Base-by-base conservation (phyloP, 2,797 vertebrate species). In the Acanthurus lineatus region DNA sequence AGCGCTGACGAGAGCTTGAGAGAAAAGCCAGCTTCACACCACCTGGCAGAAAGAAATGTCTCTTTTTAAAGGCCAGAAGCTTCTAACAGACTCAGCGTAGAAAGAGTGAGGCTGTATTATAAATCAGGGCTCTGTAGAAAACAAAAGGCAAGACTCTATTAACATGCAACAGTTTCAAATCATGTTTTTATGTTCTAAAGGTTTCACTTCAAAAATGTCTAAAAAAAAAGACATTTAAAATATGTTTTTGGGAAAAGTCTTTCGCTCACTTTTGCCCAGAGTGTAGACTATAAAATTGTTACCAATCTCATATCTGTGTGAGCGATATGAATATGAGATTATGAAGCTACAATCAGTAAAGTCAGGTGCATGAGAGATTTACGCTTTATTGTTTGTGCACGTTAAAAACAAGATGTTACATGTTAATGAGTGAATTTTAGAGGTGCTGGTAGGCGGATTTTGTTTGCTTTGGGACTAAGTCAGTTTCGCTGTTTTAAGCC, bases 1-100 rank as follows among this genome's bases (percentile, higher is more conserved):
- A 83, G 84, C 38, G 20, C 60, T 84, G 84, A 86, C 65, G 32
- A 72, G 81, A 69, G 88, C 90, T 85, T 93, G 91, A 91, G 92
- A 94, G 86, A 71, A 9, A 48, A 72, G 28, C 40, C 77, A 22
- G 76, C 84, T 84, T 86, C 78, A 64, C 84, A 88, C 69, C 91
- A 92, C 82, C 92, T 93, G 90, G 82, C 73, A 65, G 63, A 69
- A 47, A 52, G 60, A 56, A 35, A 63, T 64, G 40, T 22, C 51
- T 59, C 17, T 42, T 66, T 73, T 62, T 32, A 52, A 76, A 69
- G 38, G 32, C 25, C 53, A 19, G 51, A 73, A 62, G 68, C 79
- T 61, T 75, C 68, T 72, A 49, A 22, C 73, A 8, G 72, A 76
- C 69, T 74, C 60, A 38, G 9, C 22, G 56, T n/a, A 59, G 56